Evolutionary conservation across 2,113 vertebrate genomes (phyloP), one percentile per base, ranked within the genome.

Genomic region (Perca fluviatilis): DNA sequence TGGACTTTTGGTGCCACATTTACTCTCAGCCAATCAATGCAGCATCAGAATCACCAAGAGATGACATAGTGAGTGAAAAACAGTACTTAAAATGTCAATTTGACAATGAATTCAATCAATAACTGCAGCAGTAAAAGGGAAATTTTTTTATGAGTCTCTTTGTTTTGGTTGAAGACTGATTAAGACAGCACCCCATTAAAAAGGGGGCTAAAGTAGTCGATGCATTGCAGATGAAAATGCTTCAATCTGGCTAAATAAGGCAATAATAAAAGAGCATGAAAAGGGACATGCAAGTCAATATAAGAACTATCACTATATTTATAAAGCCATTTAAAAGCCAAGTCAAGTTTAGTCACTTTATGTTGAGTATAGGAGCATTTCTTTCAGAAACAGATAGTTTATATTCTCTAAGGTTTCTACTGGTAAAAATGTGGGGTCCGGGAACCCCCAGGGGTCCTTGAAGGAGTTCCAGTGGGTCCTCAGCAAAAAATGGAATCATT

Each of bases 11-110:
- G 33, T 67, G 56, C 67, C 25, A 62, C 62, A 0, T 79, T 79
- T 69, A 51, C 72, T 77, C 64, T 68, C 71, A 57, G 8, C 66
- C 40, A 76, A 72, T 83, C 72, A 79, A 50, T 30, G 51, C 51
- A 47, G 62, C 40, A 36, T 63, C 21, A 36, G 23, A 79, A 67
- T 67, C 74, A 69, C 21, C 1, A 60, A 2, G 60, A 58, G 64
- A 25, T 61, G 51, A 80, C 79, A 2, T 2, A 18, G 21, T 9
- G 27, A 71, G 53, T 36, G 40, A 72, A 61, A 77, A 86, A 71
- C 27, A 66, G 60, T 33, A 53, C 53, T 67, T 71, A 14, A 70
- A 74, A 71, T 60, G 40, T 40, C 43, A 50, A 75, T 76, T 60
- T 69, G 33, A 64, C 18, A 49, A 10, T 65, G 58, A 63, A 74